Conservation (phyloP, 2,888 invertebrate genomes). For the Leptura quadrifasciata region DNA sequence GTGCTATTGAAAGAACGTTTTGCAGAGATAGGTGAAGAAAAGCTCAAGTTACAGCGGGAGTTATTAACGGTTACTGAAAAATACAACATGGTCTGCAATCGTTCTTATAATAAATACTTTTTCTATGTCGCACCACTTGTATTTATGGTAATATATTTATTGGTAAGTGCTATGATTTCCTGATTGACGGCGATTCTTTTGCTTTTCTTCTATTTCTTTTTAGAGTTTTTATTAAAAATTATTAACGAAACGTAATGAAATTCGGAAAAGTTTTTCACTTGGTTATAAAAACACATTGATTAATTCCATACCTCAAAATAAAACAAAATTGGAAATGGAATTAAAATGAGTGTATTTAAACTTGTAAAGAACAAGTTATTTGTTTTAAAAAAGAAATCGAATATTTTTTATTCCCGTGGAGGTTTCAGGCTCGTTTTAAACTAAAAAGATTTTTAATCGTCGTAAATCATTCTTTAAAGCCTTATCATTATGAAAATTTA, state of each 20-base stretch:
- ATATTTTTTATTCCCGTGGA: not conserved
- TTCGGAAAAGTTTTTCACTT: not conserved
- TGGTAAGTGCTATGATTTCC: slow-evolving; percentile 78
- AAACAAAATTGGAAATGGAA: not conserved
- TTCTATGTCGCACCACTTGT: slow-evolving; percentile 78
- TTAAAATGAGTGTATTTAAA: not conserved
- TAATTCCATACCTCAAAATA: not conserved
- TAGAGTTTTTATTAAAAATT: slow-evolving; percentile 71
- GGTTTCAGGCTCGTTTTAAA: not conserved
- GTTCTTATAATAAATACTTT: slow-evolving; percentile 78
- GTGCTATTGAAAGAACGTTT: slow-evolving; percentile 84
- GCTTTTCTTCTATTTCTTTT: slow-evolving; percentile 71
- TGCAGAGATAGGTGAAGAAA: slow-evolving; percentile 80
- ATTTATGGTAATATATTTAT: slow-evolving; percentile 78
- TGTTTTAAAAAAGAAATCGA: not conserved
- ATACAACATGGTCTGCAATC: slow-evolving; percentile 77
- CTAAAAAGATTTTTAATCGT: slow-evolving; percentile 2
- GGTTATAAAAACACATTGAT: not conserved
- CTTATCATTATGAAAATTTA: slow-evolving; percentile 4
- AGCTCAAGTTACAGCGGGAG: slow-evolving; percentile 78
- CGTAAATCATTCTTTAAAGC: slow-evolving; percentile 21
- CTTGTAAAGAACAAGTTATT: not conserved
- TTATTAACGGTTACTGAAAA: slow-evolving; percentile 78
- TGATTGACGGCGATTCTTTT: slow-evolving; percentile 78
- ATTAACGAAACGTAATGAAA: slow-evolving; percentile 62